A percentile compares a stretch with the other conserved stretches of the same genome.
Conservation (phyloP, 2,113 vertebrate genomes). For the Channa maculata region DNA sequence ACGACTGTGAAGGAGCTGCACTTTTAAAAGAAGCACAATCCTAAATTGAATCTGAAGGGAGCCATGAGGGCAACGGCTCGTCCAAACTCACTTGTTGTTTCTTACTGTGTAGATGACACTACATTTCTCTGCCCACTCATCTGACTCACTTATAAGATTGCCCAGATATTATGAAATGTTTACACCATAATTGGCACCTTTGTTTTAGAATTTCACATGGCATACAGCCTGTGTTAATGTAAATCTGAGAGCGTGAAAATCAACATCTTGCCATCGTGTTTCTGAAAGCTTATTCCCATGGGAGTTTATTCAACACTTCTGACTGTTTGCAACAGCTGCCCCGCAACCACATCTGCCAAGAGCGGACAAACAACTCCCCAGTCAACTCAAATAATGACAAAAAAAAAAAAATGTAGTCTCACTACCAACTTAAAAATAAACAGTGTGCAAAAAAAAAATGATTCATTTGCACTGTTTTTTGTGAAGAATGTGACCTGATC, state of each 20-base stretch:
- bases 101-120: conserved; percentile 12
- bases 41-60: conserved; percentile 58
- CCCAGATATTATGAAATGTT: background rate
- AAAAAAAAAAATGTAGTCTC: background rate
- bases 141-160: background rate
- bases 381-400: background rate
- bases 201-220: background rate
- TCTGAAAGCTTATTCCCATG: conserved; percentile 41
- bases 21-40: conserved; percentile 72
- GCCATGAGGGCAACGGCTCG: conserved; percentile 32
- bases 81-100: conserved; percentile 31
- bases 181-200: background rate
- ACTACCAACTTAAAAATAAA: background rate
- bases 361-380: conserved; percentile 42
- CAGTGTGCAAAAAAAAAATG: background rate
- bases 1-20: conserved; percentile 65
- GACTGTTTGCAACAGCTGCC: conserved; percentile 61
- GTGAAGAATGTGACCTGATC: background rate
- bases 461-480: background rate
- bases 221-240: conserved; percentile 4
- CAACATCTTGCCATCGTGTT: conserved; percentile 32
- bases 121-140: conserved; percentile 16
- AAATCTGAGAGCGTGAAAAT: conserved; percentile 17
- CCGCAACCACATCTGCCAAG: conserved; percentile 50
- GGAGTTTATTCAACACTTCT: conserved; percentile 42